Evolutionary conservation across 2,888 invertebrate species (phyloP).

Genomic region (Drosophila yooni): DNA sequence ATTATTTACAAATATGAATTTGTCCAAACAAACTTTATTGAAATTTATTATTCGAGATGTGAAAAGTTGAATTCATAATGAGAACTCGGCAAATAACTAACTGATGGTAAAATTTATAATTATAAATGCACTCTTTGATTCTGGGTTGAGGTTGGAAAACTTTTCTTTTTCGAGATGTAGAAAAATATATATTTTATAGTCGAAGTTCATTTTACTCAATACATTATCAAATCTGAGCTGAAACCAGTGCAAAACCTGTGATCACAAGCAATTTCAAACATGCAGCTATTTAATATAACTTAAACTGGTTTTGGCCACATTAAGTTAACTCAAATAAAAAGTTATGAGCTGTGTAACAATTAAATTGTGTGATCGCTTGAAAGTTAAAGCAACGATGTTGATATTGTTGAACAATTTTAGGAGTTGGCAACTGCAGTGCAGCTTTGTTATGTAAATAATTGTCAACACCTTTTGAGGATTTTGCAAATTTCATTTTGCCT

Average conservation of each 20-base stretch:
- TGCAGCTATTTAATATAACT: neutral
- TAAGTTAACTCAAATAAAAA: neutral
- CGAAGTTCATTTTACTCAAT: neutral
- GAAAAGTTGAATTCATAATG: neutral
- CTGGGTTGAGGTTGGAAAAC: neutral
- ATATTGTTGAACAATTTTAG: slow-evolving; percentile 48
- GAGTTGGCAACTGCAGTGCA: slow-evolving; percentile 51
- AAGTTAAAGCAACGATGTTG: slow-evolving; percentile 53
- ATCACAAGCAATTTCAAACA: neutral
- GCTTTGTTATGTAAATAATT: slow-evolving; percentile 82
- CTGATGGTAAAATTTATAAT: neutral
- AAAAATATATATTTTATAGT: neutral
- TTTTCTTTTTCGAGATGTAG: neutral
- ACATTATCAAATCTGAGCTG: neutral
- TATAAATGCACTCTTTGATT: neutral
- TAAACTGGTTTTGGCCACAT: neutral
- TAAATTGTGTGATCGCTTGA: slow-evolving; percentile 30
- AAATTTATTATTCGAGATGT: neutral
- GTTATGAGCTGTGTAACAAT: slow-evolving; percentile 8
- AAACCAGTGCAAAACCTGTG: neutral
- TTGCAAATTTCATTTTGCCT: slow-evolving; percentile 76
- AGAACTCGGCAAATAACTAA: neutral
- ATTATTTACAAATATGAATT: neutral
- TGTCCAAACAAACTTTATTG: neutral
- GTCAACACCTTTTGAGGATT: slow-evolving; percentile 79